Evolutionary conservation across 2,888 invertebrate genomes (phyloP), one percentile per base, ranked within the genome.

Genomic region (Trichopoda pennipes): DNA sequence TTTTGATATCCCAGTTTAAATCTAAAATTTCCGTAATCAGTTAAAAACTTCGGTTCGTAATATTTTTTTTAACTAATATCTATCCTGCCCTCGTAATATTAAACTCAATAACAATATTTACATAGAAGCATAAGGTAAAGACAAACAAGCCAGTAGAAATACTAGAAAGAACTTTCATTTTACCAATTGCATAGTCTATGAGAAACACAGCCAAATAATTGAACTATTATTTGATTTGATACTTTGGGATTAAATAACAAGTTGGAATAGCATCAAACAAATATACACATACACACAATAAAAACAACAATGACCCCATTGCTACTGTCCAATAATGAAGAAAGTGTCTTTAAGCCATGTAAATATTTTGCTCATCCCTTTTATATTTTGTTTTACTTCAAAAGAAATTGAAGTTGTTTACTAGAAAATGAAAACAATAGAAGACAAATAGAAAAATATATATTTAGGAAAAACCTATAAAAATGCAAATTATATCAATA

Each of bases 401-500:
- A 61, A 44, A 47, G 14, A 19, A 44, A n/a, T 53, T 16, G n/a
- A 9, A 3, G 3, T 79, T 73, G 55, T 68, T 55, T 61, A 19
- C 72, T 47, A 38, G 53, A 68, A 68, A 55, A 79, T 49, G 38
- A 47, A 68, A 58, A 66, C 47, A 14, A 69, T 32, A 53, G 28
- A 44, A 53, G 51, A 69, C n/a, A 7, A 21, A 53, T 12, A 44
- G 17, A 61, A 19, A 47, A 44, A 68, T n/a, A 55, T 60, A 28
- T 21, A 23, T 42, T 6, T 32, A 44, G 47, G 14, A 58, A 73
- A 79, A 73, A 38, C 53, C 66, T 66, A 73, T 73, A 79, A 79
- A 79, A 47, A 79, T 79, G 79, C 73, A 79, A 79, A 79, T 79
- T 66, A 66, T 60, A 53, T 72, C 78, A 72, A 78, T 72, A 72